Evolutionary conservation across 2,797 vertebrate species (phyloP), one percentile per base, ranked within the genome.

Genomic region (Phrynocephalus forsythii): DNA sequence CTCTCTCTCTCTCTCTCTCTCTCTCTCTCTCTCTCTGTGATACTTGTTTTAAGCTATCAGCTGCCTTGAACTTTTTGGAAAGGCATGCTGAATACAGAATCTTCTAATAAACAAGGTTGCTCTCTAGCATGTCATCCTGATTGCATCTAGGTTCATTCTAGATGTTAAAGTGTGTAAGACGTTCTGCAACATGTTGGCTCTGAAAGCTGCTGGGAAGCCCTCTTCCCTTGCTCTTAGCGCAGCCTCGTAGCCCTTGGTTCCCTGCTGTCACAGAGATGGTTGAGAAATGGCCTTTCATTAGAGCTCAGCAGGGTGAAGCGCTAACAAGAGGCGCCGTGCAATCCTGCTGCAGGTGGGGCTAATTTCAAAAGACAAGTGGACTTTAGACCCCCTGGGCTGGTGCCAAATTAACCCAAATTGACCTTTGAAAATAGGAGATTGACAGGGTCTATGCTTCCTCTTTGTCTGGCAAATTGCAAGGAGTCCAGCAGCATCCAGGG

Each of bases 291-390:
- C 20, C n/a, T 86, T 92, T n/a, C 76, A 52, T 88, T 85, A 72
- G 0, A 84, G 13, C 48, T 1, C 69, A 50, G 5, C 67, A 79
- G 24, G 48, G 44, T 24, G 75, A 87, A 87, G 30, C 80, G 6
- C 3, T 66, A 84, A 85, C n/a, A 79, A 69, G n/a, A 77, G 26
- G 3, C 26, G 20, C 18, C 79, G 33, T 13, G 78, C 5, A 26
- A 69, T 52, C 76, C 28, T 85, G 38, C 84, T 89, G 77, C 68
- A 67, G 56, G n/a, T 38, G 79, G 26, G 68, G 26, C 71, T 69
- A 81, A 87, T 81, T 84, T 87, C 77, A 87, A 87, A 87, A 71
- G 33, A 84, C 81, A 80, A 90, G 66, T 76, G 48, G 77, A 84
- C 60, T 76, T 66, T 30, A 60, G 79, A 50, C 33, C 16, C 38